phyloP scores from a whole-genome alignment of 2,888 invertebrate species.

The Ophion obscuratus region DNA sequence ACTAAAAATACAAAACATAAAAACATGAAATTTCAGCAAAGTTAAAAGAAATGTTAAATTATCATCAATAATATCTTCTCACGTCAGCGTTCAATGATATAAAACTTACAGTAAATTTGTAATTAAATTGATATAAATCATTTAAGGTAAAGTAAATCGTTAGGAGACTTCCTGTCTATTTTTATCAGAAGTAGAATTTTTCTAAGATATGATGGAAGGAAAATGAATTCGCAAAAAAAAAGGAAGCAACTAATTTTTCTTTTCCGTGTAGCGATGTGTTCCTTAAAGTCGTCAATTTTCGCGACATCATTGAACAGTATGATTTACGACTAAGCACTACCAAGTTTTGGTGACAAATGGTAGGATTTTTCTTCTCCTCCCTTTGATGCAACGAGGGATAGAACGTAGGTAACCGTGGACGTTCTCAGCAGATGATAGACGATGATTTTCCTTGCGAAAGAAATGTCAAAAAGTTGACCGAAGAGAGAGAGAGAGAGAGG shows the following conservation, averaged over 20 bases:
- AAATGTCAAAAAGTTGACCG: conserved; percentile 2
- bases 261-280: not conserved
- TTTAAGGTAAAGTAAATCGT: not conserved
- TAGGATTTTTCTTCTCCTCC: not conserved
- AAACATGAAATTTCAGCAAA: not conserved
- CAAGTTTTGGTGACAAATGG: not conserved
- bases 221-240: not conserved
- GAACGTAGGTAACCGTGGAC: not conserved
- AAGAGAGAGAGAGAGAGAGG: conserved; percentile 1
- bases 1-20: no score
- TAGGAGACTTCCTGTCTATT: not conserved
- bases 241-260: not conserved
- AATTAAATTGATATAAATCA: no score
- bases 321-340: not conserved
- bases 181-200: not conserved
- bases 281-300: not conserved
- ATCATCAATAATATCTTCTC: not conserved
- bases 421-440: conserved; percentile 18
- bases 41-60: not conserved
- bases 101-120: no score
- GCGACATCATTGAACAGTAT: not conserved
- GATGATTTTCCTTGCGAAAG: conserved; percentile 10
- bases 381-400: not conserved
- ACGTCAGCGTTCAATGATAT: no score
- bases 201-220: not conserved